phyloP scores from a whole-genome alignment of 1,140 invertebrate genomes.

The Patella vulgata region DNA sequence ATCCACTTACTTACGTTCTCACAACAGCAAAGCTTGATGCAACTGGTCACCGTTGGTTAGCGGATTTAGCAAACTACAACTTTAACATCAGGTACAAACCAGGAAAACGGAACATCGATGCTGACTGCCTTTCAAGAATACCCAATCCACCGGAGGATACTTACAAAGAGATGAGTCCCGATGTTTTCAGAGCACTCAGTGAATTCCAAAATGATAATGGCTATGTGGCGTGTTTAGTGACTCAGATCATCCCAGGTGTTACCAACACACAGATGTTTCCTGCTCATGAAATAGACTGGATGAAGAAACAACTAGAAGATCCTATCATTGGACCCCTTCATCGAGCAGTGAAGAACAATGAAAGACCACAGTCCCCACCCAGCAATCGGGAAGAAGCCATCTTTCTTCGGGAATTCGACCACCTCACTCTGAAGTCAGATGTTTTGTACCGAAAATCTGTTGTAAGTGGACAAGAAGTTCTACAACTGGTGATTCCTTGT shows the following conservation, averaged over 20 bases:
- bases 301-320: constrained; percentile 1
- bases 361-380: constrained; percentile 3
- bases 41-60: constrained; percentile 26
- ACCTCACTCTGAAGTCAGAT: constrained; percentile 7
- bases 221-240: not conserved
- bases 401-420: not conserved
- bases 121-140: constrained; percentile 15
- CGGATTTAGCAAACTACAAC: constrained; percentile 14
- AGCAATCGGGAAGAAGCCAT: no score
- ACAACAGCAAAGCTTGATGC: constrained; percentile 26
- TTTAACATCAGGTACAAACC: constrained; percentile 15
- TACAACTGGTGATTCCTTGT: constrained; percentile 16
- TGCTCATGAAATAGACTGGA: not conserved
- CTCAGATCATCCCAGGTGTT: no score
- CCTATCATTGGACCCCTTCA: not conserved
- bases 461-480: not conserved
- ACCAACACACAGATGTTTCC: not conserved
- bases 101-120: constrained; percentile 22
- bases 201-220: not conserved
- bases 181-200: no score
- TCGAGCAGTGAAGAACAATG: not conserved
- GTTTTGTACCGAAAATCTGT: constrained; percentile 10
- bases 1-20: constrained; percentile 29
- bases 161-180: no score
- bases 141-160: no score